Percentiles rank a stretch among this genome's conserved stretches.
Evolutionary conservation across 1,140 invertebrate genomes (phyloP).

Genomic region (Doryteuthis pealeii): DNA sequence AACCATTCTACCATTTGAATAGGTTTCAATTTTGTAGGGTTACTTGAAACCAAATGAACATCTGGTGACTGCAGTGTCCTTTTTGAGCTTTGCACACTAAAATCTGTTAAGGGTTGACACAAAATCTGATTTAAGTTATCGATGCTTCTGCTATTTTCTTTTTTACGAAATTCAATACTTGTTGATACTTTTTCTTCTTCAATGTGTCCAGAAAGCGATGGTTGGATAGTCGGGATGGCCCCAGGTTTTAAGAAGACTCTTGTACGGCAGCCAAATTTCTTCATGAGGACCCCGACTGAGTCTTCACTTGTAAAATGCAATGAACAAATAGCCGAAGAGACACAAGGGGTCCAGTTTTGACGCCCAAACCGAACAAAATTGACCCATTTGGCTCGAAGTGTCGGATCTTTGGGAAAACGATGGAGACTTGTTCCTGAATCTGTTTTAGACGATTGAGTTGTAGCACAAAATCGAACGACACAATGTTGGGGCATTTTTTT

Average conservation of each 20-base stretch:
- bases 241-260: neutral
- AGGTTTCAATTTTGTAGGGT: too few species aligned
- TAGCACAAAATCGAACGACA: neutral
- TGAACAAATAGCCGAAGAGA: neutral
- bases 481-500: slow-evolving; percentile 1
- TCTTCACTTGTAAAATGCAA: neutral
- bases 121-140: too few species aligned
- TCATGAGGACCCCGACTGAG: neutral
- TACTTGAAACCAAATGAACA: too few species aligned
- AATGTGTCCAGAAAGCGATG: neutral
- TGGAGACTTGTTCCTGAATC: neutral
- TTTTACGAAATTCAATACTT: too few species aligned
- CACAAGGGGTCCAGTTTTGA: neutral
- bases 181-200: too few species aligned
- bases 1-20: too few species aligned
- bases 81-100: too few species aligned
- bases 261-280: neutral
- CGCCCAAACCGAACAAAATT: neutral
- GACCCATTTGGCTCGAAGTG: neutral
- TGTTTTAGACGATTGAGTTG: neutral
- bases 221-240: neutral
- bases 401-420: neutral
- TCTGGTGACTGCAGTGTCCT: too few species aligned
- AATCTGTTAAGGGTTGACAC: too few species aligned
- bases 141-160: too few species aligned